These are phyloP conservation scores for Oryzias javanicus DNA, from an alignment of 2,113 vertebrate species.

Conservation along the genomic window DNA sequence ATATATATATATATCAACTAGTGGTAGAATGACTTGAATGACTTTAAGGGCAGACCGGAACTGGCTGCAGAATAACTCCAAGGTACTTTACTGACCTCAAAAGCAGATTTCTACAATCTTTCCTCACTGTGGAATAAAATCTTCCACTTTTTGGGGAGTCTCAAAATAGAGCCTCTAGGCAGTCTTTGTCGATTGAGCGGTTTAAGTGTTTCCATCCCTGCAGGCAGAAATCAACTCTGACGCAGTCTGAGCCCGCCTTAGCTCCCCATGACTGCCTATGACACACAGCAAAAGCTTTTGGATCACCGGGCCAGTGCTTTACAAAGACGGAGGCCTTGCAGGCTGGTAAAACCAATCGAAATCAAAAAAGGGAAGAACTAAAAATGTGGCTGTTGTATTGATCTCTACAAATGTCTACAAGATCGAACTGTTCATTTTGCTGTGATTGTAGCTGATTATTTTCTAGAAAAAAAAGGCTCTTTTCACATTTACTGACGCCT, in stretches of 20 bases:
- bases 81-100: constrained; percentile 34
- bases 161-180: constrained; percentile 56
- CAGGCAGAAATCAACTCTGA: constrained; percentile 65
- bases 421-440: too few relatives aligned
- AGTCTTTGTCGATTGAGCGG: constrained; percentile 57
- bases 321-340: constrained; percentile 21
- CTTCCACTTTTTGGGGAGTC: constrained; percentile 29
- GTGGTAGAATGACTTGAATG: background rate
- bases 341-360: background rate
- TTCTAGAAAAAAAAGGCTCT: too few relatives aligned
- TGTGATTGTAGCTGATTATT: too few relatives aligned
- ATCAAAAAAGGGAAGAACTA: background rate
- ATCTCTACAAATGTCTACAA: background rate
- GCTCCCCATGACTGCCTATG: constrained; percentile 27
- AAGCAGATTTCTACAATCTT: constrained; percentile 35
- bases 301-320: constrained; percentile 28
- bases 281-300: constrained; percentile 33
- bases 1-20: constrained; percentile 6
- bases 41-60: constrained; percentile 33
- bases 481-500: too few relatives aligned
- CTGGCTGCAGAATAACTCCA: constrained; percentile 27
- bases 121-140: constrained; percentile 37
- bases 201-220: constrained; percentile 55
- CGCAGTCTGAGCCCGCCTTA: constrained; percentile 25
- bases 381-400: background rate